Conservation (phyloP, 2,888 invertebrate species). For the Mythimna vitellina region DNA sequence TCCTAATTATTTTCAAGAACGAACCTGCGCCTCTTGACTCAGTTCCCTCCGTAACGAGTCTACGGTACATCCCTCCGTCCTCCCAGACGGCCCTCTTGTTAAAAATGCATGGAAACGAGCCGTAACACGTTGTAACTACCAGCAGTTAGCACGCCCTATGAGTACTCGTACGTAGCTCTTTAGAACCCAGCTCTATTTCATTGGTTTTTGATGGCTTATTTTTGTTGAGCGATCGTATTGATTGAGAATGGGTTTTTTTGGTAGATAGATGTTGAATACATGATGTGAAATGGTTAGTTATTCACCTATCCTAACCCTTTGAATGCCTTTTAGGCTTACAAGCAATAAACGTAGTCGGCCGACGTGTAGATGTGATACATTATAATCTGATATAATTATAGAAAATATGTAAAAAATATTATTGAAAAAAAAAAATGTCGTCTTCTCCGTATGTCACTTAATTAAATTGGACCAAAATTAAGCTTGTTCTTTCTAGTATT, state of each 20-base stretch:
- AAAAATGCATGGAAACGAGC: slow-evolving; percentile 77
- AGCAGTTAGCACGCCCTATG: slow-evolving; percentile 55
- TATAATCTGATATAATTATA: no score
- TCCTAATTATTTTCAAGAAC: slow-evolving; percentile 66
- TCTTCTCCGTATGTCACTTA: no score
- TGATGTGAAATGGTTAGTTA: neutral
- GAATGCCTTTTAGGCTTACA: no score
- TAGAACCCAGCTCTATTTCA: slow-evolving; percentile 30
- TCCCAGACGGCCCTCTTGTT: slow-evolving; percentile 68
- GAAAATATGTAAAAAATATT: no score
- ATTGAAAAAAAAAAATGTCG: no score
- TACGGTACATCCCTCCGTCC: slow-evolving; percentile 16
- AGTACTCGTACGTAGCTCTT: slow-evolving; percentile 36
- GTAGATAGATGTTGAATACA: neutral
- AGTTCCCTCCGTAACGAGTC: slow-evolving; percentile 73
- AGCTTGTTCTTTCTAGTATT: no score
- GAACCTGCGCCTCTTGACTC: slow-evolving; percentile 71
- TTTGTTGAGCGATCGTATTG: slow-evolving; percentile 16
- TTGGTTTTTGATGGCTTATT: slow-evolving; percentile 53
- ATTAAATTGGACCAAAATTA: no score
- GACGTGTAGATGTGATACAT: no score
- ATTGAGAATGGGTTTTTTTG: slow-evolving; percentile 8
- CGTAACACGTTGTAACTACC: slow-evolving; percentile 63
- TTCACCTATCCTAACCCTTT: neutral
- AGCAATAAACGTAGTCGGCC: no score